Conservation (phyloP, 2,888 invertebrate genomes). For the Drosophila rellima region DNA sequence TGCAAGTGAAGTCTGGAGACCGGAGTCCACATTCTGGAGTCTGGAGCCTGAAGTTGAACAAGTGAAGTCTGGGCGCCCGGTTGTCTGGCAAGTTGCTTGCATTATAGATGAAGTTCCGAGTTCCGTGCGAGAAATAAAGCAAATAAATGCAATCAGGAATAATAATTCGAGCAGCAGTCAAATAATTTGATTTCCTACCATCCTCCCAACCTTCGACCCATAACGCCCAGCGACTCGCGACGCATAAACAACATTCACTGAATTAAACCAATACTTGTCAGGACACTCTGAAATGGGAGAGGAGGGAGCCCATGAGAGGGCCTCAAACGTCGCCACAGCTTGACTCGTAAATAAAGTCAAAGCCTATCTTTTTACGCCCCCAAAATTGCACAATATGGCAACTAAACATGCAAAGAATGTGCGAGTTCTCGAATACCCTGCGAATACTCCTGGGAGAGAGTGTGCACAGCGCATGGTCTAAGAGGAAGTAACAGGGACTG, state of each 20-base stretch:
- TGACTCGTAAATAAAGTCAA: conserved; percentile 67
- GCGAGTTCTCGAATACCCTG: not conserved
- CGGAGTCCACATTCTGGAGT: conserved; percentile 1
- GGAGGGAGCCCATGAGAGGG: not conserved
- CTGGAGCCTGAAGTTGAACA: conserved; percentile 2
- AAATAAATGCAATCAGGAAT: conserved; percentile 79
- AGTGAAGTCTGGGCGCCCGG: conserved; percentile 36
- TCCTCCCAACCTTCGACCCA: not conserved
- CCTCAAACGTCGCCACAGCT: conserved; percentile 22
- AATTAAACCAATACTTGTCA: conserved; percentile 34
- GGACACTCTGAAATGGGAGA: conserved; percentile 3
- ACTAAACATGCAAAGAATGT: conserved; percentile 5
- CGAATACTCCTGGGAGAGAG: not conserved
- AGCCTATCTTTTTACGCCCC: conserved; percentile 54
- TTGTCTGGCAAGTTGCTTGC: conserved; percentile 67
- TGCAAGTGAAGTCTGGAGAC: conserved; percentile 7
- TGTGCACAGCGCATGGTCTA: not conserved
- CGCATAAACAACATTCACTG: conserved; percentile 69
- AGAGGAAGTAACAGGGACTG: not conserved
- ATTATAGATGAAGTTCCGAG: conserved; percentile 76
- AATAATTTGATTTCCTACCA: conserved; percentile 72
- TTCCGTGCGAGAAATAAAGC: conserved; percentile 70
- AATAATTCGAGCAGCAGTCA: conserved; percentile 77
- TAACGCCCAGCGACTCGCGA: conserved; percentile 42
- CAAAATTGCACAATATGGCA: conserved; percentile 15